Conservation (phyloP, 2,113 vertebrate genomes). For the Triplophysa dalaica region DNA sequence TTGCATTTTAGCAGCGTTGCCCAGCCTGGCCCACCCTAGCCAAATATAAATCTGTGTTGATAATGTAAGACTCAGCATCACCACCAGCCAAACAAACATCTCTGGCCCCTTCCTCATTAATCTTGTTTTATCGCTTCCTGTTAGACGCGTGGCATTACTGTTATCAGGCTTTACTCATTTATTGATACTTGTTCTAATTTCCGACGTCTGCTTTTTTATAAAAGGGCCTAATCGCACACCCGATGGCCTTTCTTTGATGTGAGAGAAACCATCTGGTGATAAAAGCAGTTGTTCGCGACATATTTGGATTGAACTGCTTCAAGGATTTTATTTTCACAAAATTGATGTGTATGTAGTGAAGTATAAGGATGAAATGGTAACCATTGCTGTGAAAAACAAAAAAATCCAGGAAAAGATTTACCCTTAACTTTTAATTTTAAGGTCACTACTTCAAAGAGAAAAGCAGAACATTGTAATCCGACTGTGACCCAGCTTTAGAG, state of each 20-base stretch:
- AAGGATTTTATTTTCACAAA: not conserved
- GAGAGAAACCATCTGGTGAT: conserved; percentile 28
- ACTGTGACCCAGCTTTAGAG: not conserved
- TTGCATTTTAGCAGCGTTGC: too few relatives aligned
- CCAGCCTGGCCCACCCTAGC: too few relatives aligned
- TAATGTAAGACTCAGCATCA: not conserved
- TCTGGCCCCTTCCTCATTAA: conserved; percentile 17
- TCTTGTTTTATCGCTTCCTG: conserved; percentile 29
- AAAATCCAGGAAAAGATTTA: not conserved
- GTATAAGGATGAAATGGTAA: not conserved
- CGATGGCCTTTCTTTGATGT: conserved; percentile 31
- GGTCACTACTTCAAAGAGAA: not conserved
- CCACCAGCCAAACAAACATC: not conserved
- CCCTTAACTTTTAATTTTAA: not conserved
- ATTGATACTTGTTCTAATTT: conserved; percentile 44
- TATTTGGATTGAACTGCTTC: conserved; percentile 4
- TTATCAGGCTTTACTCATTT: conserved; percentile 38
- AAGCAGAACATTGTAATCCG: not conserved
- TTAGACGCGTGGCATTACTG: conserved; percentile 1
- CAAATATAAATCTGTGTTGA: too few relatives aligned
- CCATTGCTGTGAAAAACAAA: not conserved
- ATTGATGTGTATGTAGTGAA: not conserved
- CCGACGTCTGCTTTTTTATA: conserved; percentile 15
- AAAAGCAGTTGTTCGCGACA: conserved; percentile 21
- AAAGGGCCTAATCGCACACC: conserved; percentile 18